A percentile compares a stretch with the other conserved stretches of the same genome.
Evolutionary conservation across 2,888 invertebrate genomes (phyloP).

Genomic region (Yponomeuta evonymella): DNA sequence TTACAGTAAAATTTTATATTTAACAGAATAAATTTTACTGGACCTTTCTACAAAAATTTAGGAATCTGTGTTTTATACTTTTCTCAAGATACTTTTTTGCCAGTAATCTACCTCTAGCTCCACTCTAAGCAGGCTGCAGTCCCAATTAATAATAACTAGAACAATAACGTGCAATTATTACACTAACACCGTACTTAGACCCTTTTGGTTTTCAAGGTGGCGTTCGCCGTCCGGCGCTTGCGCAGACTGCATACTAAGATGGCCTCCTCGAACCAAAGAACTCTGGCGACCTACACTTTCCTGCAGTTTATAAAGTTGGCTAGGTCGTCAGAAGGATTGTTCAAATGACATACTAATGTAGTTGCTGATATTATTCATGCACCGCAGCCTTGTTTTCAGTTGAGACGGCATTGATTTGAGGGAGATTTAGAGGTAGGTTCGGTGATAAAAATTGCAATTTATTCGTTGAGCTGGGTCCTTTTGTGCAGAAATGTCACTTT

Average conservation of each 20-base stretch:
- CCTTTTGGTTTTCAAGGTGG: neutral
- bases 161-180: neutral
- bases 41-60: too few relatives aligned
- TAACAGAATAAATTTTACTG: too few relatives aligned
- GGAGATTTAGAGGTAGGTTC: neutral
- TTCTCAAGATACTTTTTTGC: too few relatives aligned
- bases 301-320: neutral
- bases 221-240: neutral
- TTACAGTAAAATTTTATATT: too few relatives aligned
- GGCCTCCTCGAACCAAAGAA: neutral
- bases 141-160: neutral
- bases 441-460: conserved; percentile 1
- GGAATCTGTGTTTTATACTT: too few relatives aligned
- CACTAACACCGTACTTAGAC: neutral
- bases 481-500: neutral
- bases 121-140: too few relatives aligned
- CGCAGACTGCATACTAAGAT: neutral
- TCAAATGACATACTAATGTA: neutral
- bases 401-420: neutral
- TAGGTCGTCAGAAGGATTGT: neutral
- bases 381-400: neutral
- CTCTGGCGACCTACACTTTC: neutral
- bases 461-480: neutral
- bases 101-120: too few relatives aligned
- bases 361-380: neutral